phyloP scores from a whole-genome alignment of 2,113 vertebrate species.

The Aepyceros melampus region DNA sequence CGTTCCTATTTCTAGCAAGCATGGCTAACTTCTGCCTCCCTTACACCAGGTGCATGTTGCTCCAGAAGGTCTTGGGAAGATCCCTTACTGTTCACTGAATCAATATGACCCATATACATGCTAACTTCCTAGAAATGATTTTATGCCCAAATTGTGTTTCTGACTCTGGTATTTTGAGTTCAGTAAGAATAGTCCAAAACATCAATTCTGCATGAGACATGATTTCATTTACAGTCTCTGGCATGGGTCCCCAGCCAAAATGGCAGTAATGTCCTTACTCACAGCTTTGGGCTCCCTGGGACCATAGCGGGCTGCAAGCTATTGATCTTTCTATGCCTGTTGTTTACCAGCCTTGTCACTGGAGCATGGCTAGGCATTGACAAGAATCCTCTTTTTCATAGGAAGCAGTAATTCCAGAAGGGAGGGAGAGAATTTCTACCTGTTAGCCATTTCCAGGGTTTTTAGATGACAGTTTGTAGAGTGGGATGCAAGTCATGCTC shows the following conservation, averaged over 20 bases:
- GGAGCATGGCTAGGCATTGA: background rate
- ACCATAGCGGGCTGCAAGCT: background rate
- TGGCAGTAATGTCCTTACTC: too few species aligned
- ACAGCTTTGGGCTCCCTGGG: background rate
- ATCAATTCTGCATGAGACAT: background rate
- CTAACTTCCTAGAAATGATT: background rate
- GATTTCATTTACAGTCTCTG: background rate
- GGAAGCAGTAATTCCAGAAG: background rate
- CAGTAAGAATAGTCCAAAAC: background rate
- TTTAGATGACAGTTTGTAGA: background rate
- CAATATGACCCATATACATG: background rate
- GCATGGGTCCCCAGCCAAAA: accelerated
- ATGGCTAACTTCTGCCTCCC: background rate
- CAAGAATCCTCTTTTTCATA: background rate
- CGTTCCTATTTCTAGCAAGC: background rate
- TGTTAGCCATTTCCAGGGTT: background rate
- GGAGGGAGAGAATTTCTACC: background rate
- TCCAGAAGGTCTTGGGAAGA: background rate
- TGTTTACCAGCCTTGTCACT: background rate
- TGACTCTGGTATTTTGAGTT: background rate
- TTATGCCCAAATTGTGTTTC: background rate
- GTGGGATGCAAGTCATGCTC: background rate
- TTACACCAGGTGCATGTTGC: accelerated
- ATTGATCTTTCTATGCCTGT: background rate
- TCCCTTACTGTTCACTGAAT: background rate